Percentiles rank a stretch among this genome's conserved stretches.
These are phyloP conservation scores for Eudemis profundana DNA, from an alignment of 2,888 invertebrate genomes.

Conservation along the genomic window DNA sequence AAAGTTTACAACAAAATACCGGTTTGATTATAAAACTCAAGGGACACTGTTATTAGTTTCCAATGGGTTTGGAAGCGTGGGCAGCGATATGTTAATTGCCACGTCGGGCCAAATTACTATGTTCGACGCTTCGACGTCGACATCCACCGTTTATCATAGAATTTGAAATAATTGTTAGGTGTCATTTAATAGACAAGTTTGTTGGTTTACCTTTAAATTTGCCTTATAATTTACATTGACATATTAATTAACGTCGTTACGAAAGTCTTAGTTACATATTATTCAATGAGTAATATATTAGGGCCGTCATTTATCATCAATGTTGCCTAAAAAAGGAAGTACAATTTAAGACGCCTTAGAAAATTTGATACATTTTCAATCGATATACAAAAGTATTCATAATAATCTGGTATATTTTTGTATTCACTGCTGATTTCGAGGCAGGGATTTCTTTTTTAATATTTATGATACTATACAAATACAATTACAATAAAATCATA, in stretches of 20 bases:
- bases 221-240: slow-evolving; percentile 11
- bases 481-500: no score
- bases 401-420: no score
- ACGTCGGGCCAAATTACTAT: slow-evolving; percentile 35
- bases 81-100: slow-evolving; percentile 37
- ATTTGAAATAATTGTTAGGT: slow-evolving; percentile 33
- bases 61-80: slow-evolving; percentile 32
- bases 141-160: slow-evolving; percentile 21
- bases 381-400: no score
- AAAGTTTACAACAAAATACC: slow-evolving; percentile 1
- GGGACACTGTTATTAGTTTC: slow-evolving; percentile 25
- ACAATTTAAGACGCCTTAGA: no score
- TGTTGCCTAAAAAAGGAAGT: background rate
- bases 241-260: slow-evolving; percentile 17
- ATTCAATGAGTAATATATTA: no score
- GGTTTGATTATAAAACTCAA: slow-evolving; percentile 1
- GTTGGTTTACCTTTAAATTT: background rate
- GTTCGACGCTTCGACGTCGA: slow-evolving; percentile 14
- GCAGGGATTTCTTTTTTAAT: no score
- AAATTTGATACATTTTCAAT: no score
- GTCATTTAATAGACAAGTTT: slow-evolving; percentile 23
- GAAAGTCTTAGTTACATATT: background rate
- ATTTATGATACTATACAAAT: no score
- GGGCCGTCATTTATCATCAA: no score
- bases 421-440: no score